phyloP scores from a whole-genome alignment of 2,797 vertebrate species.

The Echeneis naucrates region DNA sequence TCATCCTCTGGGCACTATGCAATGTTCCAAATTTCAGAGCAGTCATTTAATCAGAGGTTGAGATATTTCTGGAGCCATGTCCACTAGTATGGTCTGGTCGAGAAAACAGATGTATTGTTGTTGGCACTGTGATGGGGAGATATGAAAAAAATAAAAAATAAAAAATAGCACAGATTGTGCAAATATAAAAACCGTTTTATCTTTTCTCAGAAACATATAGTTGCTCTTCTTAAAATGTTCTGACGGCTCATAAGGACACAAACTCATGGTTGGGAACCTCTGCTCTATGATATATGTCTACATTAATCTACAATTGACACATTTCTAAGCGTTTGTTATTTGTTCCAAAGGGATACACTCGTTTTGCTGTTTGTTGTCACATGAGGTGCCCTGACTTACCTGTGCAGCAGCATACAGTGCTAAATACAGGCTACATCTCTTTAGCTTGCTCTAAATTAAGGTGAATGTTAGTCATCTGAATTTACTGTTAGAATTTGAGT shows the following conservation, averaged over 20 bases:
- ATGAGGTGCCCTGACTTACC: conserved; percentile 14
- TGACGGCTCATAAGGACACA: neutral
- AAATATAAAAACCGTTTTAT: neutral
- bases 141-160: too few relatives aligned
- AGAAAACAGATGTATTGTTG: neutral
- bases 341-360: conserved; percentile 6
- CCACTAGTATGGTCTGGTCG: neutral
- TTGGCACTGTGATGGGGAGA: neutral
- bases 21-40: neutral
- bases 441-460: conserved; percentile 19
- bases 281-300: conserved; percentile 22
- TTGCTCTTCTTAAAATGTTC: neutral
- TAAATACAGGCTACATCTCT: neutral
- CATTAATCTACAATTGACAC: conserved; percentile 31
- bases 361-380: conserved; percentile 25
- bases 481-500: conserved; percentile 35
- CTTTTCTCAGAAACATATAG: neutral
- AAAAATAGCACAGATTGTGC: neutral
- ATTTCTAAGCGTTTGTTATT: neutral
- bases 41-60: neutral
- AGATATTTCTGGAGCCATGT: neutral
- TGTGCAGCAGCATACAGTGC: conserved; percentile 19
- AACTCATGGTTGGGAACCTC: conserved; percentile 35
- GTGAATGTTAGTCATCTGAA: conserved; percentile 15
- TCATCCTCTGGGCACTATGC: neutral